Evolutionary conservation across 2,113 vertebrate genomes (phyloP).

Genomic region (Apodemus sylvaticus): DNA sequence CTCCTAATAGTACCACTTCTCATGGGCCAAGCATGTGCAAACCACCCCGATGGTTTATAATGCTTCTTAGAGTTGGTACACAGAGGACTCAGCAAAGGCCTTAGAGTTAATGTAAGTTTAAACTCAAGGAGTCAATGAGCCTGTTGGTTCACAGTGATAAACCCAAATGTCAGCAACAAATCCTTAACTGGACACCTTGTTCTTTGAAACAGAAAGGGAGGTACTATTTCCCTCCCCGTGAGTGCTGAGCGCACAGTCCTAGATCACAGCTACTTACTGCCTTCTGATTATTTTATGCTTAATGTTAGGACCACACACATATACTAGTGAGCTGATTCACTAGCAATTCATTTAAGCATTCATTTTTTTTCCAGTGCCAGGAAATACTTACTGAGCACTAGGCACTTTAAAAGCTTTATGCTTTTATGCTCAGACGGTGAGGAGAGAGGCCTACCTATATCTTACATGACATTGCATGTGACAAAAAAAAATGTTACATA

Average conservation of each 20-base stretch:
- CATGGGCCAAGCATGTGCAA: too few species aligned
- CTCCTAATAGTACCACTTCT: too few species aligned
- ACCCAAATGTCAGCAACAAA: too few species aligned
- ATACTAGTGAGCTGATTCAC: neutral
- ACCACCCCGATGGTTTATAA: rapidly evolving
- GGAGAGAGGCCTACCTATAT: rapidly evolving
- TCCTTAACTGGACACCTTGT: neutral
- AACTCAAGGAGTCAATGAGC: neutral
- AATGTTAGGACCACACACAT: neutral
- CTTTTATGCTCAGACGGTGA: neutral
- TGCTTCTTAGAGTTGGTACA: neutral
- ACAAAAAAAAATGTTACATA: rapidly evolving
- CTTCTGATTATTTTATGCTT: neutral
- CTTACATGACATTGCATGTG: neutral
- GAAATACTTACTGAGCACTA: neutral
- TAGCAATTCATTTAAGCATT: neutral
- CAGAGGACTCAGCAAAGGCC: neutral
- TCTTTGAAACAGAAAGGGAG: neutral
- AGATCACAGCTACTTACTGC: neutral
- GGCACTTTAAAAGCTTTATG: neutral
- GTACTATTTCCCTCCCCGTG: neutral
- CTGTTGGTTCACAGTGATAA: neutral
- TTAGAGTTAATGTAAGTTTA: neutral
- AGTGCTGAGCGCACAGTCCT: neutral
- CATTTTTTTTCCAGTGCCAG: neutral